Evolutionary conservation across 2,888 invertebrate genomes (phyloP).

Genomic region (Rhimphoctona megacephalus): DNA sequence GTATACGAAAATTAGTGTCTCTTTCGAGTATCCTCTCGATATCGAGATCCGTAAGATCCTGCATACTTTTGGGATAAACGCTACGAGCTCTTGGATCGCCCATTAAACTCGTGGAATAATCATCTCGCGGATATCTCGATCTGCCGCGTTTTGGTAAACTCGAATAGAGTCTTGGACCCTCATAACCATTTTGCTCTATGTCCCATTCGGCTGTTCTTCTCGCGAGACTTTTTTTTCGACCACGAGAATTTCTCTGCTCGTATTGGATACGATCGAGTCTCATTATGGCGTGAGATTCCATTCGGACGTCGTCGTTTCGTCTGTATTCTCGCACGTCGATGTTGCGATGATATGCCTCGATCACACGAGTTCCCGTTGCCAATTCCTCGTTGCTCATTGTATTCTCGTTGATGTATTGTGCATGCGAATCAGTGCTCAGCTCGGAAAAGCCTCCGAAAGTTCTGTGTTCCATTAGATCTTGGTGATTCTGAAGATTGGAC

Average conservation of each 20-base stretch:
- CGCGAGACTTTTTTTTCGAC: neutral
- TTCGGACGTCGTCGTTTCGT: conserved; percentile 27
- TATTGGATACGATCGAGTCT: conserved; percentile 56
- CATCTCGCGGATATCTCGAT: conserved; percentile 56
- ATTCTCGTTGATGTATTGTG: conserved; percentile 67
- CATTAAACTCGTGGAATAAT: conserved; percentile 73
- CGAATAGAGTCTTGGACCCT: conserved; percentile 74
- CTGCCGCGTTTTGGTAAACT: conserved; percentile 78
- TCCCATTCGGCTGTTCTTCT: conserved; percentile 37
- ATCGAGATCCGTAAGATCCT: conserved; percentile 81
- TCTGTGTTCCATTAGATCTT: neutral
- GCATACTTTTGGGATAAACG: conserved; percentile 79
- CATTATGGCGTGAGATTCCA: conserved; percentile 59
- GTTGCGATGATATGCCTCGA: conserved; percentile 65
- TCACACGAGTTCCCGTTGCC: conserved; percentile 22
- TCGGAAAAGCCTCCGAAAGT: conserved; percentile 17
- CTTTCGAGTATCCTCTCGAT: conserved; percentile 80
- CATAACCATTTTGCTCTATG: conserved; percentile 7
- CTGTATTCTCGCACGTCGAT: conserved; percentile 60
- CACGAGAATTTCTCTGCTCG: conserved; percentile 21
- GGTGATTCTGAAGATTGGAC: neutral
- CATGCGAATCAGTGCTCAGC: neutral
- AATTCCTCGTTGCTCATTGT: conserved; percentile 62
- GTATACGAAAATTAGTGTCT: conserved; percentile 73
- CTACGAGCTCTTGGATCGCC: conserved; percentile 71